phyloP scores from a whole-genome alignment of 2,888 invertebrate species.

The Mimas tiliae region DNA sequence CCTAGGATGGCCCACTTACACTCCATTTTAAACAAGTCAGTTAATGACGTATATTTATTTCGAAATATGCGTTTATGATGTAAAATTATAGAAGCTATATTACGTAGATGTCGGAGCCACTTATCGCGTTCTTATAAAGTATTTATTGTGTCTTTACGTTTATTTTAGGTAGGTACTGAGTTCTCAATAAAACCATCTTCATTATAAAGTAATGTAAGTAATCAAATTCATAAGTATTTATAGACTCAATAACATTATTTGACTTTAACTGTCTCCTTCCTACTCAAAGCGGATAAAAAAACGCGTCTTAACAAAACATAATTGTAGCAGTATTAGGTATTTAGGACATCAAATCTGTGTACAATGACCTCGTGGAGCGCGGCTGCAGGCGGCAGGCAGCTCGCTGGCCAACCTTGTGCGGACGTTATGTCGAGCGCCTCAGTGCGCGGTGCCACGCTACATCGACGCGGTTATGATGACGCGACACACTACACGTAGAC shows the following conservation, averaged over 20 bases:
- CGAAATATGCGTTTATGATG: no score
- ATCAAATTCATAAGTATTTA: background rate
- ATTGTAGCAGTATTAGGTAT: conserved; percentile 65
- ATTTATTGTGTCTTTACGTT: no score
- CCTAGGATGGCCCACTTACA: no score
- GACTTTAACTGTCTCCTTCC: background rate
- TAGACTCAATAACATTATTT: background rate
- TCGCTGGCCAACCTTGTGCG: conserved; percentile 70
- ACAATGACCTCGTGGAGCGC: conserved; percentile 72
- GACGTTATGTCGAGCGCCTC: conserved; percentile 5
- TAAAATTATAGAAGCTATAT: no score
- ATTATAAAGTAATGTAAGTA: no score
- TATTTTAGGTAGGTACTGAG: no score
- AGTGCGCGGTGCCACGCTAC: background rate
- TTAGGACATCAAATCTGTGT: conserved; percentile 77
- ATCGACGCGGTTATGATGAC: background rate
- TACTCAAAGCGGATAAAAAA: background rate
- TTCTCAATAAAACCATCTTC: background rate
- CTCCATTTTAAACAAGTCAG: no score
- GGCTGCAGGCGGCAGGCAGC: conserved; percentile 31
- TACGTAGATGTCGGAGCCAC: no score
- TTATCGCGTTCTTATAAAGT: no score
- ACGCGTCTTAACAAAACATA: conserved; percentile 24
- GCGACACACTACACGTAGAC: background rate
- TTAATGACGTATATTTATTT: no score